Percentiles rank a stretch among this genome's conserved stretches.
Conservation (phyloP, 2,113 vertebrate species). For the Leptobrachium leishanense region DNA sequence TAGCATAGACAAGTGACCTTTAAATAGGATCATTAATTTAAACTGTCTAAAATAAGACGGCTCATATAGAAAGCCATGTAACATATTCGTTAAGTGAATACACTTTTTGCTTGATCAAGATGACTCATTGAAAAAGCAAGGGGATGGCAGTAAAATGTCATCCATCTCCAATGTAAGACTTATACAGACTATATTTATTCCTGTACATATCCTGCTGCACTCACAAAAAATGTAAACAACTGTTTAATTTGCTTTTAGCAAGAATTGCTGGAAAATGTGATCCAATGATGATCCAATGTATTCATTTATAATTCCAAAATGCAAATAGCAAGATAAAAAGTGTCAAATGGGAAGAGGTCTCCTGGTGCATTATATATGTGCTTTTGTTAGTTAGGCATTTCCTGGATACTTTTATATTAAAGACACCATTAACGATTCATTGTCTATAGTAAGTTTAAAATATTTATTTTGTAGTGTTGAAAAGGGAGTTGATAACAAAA, state of each 20-base stretch:
- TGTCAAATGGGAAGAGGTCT: not conserved
- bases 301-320: not conserved
- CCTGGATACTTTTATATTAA: not conserved
- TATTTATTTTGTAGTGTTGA: not conserved
- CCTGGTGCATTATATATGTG: not conserved
- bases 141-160: not conserved
- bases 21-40: too few species aligned
- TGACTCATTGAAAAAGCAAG: too few species aligned
- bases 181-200: conserved; percentile 1
- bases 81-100: too few species aligned
- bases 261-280: not conserved
- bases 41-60: too few species aligned
- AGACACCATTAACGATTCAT: not conserved
- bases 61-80: too few species aligned
- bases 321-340: not conserved
- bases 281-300: not conserved
- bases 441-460: not conserved
- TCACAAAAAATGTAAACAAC: not conserved
- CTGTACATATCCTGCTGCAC: not conserved
- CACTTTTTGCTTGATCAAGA: too few species aligned
- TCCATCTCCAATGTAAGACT: not conserved
- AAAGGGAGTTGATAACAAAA: not conserved
- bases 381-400: not conserved
- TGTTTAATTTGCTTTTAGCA: not conserved
- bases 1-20: too few species aligned